These are phyloP conservation scores for Elanus axillaris DNA, from an alignment of 2,113 vertebrate genomes.

Conservation along the genomic window DNA sequence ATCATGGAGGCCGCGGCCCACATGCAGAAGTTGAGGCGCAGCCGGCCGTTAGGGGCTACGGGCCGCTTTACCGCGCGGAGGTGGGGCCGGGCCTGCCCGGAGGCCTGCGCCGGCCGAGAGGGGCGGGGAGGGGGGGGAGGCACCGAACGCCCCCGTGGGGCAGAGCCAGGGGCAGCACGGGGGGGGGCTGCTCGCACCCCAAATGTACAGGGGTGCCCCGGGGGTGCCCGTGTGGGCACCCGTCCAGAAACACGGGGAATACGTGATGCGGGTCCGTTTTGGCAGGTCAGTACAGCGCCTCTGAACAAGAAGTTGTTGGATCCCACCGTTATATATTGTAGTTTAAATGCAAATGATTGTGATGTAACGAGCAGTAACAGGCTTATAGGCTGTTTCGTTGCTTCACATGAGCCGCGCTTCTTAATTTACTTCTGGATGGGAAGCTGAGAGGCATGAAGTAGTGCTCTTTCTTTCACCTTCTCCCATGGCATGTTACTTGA, in stretches of 20 bases:
- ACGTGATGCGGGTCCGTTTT: no score
- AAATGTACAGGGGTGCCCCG: accelerated
- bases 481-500: neutral
- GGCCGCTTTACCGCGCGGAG: neutral
- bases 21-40: neutral
- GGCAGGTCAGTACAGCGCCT: neutral
- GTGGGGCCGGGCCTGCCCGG: neutral
- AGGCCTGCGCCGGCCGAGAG: neutral
- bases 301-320: neutral
- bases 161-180: neutral
- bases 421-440: neutral
- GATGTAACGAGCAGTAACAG: neutral
- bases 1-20: neutral
- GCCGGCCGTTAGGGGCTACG: neutral
- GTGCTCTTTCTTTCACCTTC: neutral
- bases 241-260: accelerated
- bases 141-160: neutral
- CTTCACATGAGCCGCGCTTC: neutral
- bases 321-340: neutral
- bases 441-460: neutral
- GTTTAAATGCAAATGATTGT: neutral
- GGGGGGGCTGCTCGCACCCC: neutral
- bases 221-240: accelerated
- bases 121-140: neutral
- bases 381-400: neutral